Evolutionary conservation across 2,113 vertebrate genomes (phyloP).

Genomic region (Laticauda laticaudata): DNA sequence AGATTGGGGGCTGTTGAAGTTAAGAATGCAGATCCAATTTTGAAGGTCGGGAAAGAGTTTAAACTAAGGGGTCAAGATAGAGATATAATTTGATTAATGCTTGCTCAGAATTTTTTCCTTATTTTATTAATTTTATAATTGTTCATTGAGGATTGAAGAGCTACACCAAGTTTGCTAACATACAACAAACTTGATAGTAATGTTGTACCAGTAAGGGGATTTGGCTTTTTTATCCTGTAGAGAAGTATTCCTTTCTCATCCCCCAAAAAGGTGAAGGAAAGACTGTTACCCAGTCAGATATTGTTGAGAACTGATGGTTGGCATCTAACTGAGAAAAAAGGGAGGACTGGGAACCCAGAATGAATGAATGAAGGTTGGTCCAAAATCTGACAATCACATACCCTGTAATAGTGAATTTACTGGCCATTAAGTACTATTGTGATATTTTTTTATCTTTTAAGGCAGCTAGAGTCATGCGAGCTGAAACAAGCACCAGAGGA

Average conservation of each 20-base stretch:
- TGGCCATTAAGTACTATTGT: not conserved
- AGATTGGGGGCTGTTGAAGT: not conserved
- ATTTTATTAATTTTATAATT: not conserved
- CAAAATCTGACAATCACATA: not conserved
- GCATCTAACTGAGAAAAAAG: not conserved
- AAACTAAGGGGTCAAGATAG: not conserved
- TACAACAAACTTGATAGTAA: not conserved
- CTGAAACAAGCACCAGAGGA: not conserved
- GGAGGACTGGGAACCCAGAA: not conserved
- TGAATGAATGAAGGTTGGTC: not conserved
- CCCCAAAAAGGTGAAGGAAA: not conserved
- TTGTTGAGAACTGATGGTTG: not conserved
- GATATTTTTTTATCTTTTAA: conserved; percentile 36
- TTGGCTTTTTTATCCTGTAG: not conserved
- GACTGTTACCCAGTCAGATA: not conserved
- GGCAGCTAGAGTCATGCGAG: conserved; percentile 47
- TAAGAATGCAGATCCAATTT: not conserved
- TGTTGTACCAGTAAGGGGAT: not conserved
- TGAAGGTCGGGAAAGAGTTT: not conserved
- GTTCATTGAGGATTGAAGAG: not conserved
- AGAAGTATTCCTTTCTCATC: not conserved
- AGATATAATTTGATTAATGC: not conserved
- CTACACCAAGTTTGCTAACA: not conserved
- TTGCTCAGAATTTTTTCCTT: not conserved
- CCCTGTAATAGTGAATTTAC: not conserved